phyloP scores from a whole-genome alignment of 2,888 invertebrate species.

The Xylota segnis region DNA sequence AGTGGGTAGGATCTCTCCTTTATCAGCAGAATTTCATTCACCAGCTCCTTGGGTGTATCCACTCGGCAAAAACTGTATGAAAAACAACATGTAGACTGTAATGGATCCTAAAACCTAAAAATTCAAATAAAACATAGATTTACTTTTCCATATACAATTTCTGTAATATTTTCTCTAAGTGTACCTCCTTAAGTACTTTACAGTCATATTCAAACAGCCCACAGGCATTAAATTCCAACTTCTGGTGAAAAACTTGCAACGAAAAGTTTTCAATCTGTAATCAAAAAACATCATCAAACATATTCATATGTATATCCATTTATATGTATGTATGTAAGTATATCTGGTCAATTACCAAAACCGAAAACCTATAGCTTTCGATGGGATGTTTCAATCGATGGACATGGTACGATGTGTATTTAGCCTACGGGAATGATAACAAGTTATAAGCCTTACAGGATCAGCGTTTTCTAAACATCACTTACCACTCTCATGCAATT shows the following conservation, averaged over 20 bases:
- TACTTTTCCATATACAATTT: background rate
- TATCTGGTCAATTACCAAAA: slow-evolving; percentile 14
- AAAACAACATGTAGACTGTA: slow-evolving; percentile 36
- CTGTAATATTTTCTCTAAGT: background rate
- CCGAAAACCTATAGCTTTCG: slow-evolving; percentile 1
- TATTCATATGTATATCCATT: too few species aligned
- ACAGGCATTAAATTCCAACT: slow-evolving; percentile 28
- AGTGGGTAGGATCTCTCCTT: too few species aligned
- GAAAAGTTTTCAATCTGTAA: slow-evolving; percentile 41
- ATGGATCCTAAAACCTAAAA: slow-evolving; percentile 25
- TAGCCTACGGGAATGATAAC: background rate
- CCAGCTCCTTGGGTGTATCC: too few species aligned
- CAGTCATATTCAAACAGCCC: slow-evolving; percentile 32
- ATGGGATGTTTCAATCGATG: slow-evolving; percentile 32
- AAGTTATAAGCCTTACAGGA: background rate
- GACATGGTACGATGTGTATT: slow-evolving; percentile 14
- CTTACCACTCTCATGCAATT: slow-evolving; percentile 28
- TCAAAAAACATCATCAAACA: background rate
- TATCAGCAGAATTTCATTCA: too few species aligned
- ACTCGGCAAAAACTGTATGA: slow-evolving; percentile 31
- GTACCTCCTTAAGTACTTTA: slow-evolving; percentile 9
- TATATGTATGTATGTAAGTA: background rate
- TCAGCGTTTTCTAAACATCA: background rate
- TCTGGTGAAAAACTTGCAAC: slow-evolving; percentile 35
- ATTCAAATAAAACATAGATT: background rate